These are phyloP conservation scores for Tachyglossus aculeatus DNA, from an alignment of 2,797 vertebrate genomes.

Conservation along the genomic window DNA sequence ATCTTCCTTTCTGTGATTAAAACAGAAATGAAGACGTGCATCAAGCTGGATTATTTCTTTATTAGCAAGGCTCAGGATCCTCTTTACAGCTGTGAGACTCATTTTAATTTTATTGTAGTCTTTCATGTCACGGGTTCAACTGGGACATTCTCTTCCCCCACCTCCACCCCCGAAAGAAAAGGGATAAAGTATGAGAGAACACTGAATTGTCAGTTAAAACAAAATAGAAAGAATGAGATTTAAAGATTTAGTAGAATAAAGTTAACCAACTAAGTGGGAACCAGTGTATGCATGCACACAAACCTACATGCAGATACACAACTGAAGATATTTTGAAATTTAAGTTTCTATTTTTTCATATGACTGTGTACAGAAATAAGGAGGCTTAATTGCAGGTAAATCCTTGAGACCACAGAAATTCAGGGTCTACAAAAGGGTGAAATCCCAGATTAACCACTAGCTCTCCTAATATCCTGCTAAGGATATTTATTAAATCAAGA, in stretches of 20 bases:
- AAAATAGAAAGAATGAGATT: background rate
- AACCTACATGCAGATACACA: too few relatives aligned
- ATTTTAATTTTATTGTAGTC: conserved; percentile 50
- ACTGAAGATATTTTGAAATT: too few relatives aligned
- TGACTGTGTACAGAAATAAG: too few relatives aligned
- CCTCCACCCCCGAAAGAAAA: conserved; percentile 17
- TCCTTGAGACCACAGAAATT: too few relatives aligned
- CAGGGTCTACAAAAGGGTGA: too few relatives aligned
- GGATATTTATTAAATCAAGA: too few relatives aligned
- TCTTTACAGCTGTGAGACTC: conserved; percentile 38
- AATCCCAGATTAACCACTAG: too few relatives aligned
- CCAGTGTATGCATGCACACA: too few relatives aligned
- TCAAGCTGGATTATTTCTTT: conserved; percentile 61
- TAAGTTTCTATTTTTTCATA: too few relatives aligned
- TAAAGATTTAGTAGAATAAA: conserved; percentile 2
- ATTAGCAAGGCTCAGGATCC: conserved; percentile 45
- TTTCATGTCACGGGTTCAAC: conserved; percentile 17
- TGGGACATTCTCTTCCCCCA: background rate
- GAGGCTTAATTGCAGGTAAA: too few relatives aligned
- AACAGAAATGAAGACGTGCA: conserved; percentile 52
- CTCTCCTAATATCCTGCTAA: too few relatives aligned
- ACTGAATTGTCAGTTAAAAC: background rate
- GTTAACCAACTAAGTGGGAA: conserved; percentile 9
- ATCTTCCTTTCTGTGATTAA: conserved; percentile 27
- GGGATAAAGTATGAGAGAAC: background rate